Conservation (phyloP, 2,797 vertebrate species). For the Dipus sagitta region DNA sequence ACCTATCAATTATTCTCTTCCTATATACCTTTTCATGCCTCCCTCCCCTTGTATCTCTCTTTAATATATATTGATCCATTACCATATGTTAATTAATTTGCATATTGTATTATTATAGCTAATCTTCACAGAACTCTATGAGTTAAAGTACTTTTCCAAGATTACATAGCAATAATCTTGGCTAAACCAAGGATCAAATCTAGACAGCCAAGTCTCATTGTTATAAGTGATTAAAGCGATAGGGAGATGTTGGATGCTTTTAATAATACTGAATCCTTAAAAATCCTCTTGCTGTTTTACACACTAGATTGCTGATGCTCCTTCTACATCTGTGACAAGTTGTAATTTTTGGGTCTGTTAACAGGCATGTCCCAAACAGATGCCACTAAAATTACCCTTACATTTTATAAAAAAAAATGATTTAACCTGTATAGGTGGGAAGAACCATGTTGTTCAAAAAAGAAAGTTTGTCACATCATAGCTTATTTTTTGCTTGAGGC, state of each 20-base stretch:
- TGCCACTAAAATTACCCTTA: constrained; percentile 49
- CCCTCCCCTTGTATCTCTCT: background rate
- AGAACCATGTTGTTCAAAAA: background rate
- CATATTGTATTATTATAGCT: background rate
- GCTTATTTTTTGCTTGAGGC: constrained; percentile 60
- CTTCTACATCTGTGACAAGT: background rate
- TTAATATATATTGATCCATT: constrained; percentile 33
- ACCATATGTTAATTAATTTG: constrained; percentile 1
- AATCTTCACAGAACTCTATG: background rate
- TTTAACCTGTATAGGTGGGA: background rate
- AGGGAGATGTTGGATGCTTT: background rate
- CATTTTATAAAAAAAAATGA: constrained; percentile 28
- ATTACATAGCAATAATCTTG: constrained; percentile 13
- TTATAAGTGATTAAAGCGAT: background rate
- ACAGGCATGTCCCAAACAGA: background rate
- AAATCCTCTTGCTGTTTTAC: background rate
- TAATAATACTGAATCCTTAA: background rate
- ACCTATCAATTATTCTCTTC: background rate
- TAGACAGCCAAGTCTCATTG: background rate
- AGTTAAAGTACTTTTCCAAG: constrained; percentile 13
- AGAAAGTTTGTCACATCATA: background rate
- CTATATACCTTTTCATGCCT: background rate
- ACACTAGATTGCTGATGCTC: constrained; percentile 17
- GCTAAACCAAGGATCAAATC: background rate
- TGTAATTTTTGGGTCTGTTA: constrained; percentile 46